phyloP scores from a whole-genome alignment of 2,888 invertebrate genomes.

The Pseudolycoriella hygida region DNA sequence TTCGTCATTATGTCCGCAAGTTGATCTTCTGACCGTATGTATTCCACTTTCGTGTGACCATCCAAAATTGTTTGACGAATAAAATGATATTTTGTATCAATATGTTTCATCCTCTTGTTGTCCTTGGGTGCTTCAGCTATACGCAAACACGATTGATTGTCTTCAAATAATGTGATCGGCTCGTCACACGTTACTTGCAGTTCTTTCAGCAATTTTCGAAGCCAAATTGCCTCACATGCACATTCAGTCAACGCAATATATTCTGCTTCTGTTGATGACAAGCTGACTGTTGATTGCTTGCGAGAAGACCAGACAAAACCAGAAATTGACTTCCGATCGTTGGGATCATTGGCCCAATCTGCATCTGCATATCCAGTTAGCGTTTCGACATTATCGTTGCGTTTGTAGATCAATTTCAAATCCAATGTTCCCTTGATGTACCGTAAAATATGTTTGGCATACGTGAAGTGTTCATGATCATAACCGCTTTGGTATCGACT shows the following conservation, averaged over 20 bases:
- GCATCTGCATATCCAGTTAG: constrained; percentile 8
- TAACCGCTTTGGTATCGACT: constrained; percentile 12
- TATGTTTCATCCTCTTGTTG: neutral
- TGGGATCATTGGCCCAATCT: constrained; percentile 5
- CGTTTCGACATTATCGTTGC: constrained; percentile 7
- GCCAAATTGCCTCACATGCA: neutral
- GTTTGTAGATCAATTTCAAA: constrained; percentile 5
- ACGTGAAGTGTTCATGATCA: constrained; percentile 6
- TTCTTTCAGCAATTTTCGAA: neutral
- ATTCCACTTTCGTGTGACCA: neutral
- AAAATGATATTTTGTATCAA: neutral
- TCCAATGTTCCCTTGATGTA: no score
- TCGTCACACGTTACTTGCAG: neutral
- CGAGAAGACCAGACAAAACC: neutral
- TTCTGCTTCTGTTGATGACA: no score
- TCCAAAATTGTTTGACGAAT: constrained; percentile 1
- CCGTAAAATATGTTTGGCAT: constrained; percentile 11
- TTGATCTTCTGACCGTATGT: constrained; percentile 1
- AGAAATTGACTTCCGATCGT: constrained; percentile 5
- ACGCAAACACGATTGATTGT: constrained; percentile 1
- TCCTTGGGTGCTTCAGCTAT: neutral
- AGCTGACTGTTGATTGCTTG: neutral
- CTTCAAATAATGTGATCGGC: neutral
- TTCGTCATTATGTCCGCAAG: constrained; percentile 3
- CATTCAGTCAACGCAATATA: no score